Base-by-base conservation (phyloP, 2,113 vertebrate genomes). In the Triplophysa dalaica region DNA sequence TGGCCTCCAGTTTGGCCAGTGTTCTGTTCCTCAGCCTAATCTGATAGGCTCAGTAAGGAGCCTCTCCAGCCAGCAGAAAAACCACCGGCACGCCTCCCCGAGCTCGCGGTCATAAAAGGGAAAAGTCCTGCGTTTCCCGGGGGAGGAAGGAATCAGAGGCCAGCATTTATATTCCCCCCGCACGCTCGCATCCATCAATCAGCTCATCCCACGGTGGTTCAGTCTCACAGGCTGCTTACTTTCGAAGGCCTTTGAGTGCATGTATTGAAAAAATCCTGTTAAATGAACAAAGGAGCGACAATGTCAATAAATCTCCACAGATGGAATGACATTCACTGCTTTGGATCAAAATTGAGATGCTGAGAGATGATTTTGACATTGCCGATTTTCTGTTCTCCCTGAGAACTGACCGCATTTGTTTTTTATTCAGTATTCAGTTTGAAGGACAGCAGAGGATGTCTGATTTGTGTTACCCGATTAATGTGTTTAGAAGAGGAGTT, bases 81-180 rank as follows among this genome's bases (percentile, higher is more conserved):
- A 83, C 50, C 74, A 79, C 43, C 33, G 72, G 72, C 58, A 78
- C 81, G 66, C 67, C n/a, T 62, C 82, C 84, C 66, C 54, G 80
- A 76, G 81, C 87, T 79, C 74, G 77, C 67, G 19, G 61, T 80
- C 85, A 83, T 90, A 77, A 89, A 89, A 88, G 85, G 79, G 52
- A 85, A 52, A 86, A 83, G 84, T 84, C 84, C 84, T 62, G 41
- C 13, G 58, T 84, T 73, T 85, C 88, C 87, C 84, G 85, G 43
- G 86, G 84, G 83, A 89, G 21, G 69, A n/a, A 0, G 78, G 82
- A 90, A 91, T 89, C 86, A 90, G 86, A 88, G 81, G 65, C 64
- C 52, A 52, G 61, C 86, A 87, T 91, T 90, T 68, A 81, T 89
- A 91, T 91, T 91, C 87, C 79, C 80, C 80, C 86, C 89, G 78